Base-by-base conservation (phyloP, 2,888 invertebrate genomes). In the Seira sanloemensis region DNA sequence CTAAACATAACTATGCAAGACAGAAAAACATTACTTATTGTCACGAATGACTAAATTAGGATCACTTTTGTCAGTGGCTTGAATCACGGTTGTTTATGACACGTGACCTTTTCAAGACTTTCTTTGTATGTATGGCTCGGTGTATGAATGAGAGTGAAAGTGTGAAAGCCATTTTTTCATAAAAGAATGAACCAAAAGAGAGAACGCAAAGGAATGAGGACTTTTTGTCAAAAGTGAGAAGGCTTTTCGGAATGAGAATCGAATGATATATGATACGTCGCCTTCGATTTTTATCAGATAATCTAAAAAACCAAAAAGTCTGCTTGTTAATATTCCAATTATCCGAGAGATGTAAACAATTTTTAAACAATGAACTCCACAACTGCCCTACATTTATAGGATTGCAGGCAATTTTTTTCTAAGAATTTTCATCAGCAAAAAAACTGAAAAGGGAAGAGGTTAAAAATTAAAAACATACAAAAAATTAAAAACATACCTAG, bases 321-420 rank as follows among this genome's bases (percentile, higher is more conserved):
- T 82, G 82, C 82, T 82, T 82, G 76, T 76, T 68, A 81, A 75
- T 76, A 82, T 82, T 82, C 82, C 82, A 76, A 82, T 50, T n/a
- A n/a, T 50, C 50, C 50, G n/a, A n/a, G 50, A 50, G 50, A 50
- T 50, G 50, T 50, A 50, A 2, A 50, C 50, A 50, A 50, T 50
- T 50, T 50, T 50, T 50, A 50, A 50, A 50, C 2, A 50, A 50
- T 7, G 50, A 50, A 50, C 50, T 50, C 16, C 50, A 50, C 50
- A 50, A 50, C 16, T 50, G 2, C 50, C 50, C 50, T 2, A 50
- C 50, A 37, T 50, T n/a, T 18, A 50, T 50, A 50, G 50, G 16
- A 50, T 50, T 50, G 50, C 50, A 50, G 50, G 50, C 50, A 50
- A 50, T n/a, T n/a, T n/a, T 50, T 50, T 50, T 50, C 50, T 50